phyloP scores from a whole-genome alignment of 2,888 invertebrate species.

The Netelia inedita region DNA sequence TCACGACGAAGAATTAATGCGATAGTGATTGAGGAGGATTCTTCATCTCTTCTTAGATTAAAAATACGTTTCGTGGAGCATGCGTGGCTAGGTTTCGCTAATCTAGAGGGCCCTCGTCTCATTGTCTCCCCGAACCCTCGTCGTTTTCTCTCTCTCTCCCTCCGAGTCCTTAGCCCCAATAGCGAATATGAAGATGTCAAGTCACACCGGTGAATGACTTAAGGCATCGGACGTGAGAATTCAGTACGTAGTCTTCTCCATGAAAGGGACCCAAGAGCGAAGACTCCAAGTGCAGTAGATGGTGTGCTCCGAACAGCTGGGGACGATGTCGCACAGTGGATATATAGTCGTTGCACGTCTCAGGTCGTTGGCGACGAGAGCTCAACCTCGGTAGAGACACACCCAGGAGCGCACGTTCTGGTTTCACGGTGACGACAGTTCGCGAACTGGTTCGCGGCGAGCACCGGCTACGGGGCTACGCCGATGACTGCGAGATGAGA shows the following conservation, averaged over 20 bases:
- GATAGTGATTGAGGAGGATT: background rate
- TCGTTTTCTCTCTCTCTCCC: too few species aligned
- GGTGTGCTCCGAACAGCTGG: constrained; percentile 35
- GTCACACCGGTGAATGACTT: background rate
- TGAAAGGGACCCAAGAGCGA: background rate
- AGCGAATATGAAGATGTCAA: background rate
- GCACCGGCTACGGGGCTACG: constrained; percentile 21
- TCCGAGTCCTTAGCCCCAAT: too few species aligned
- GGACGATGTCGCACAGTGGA: constrained; percentile 54
- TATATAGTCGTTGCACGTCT: constrained; percentile 60
- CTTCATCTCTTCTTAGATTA: background rate
- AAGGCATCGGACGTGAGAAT: too few species aligned
- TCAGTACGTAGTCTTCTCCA: background rate
- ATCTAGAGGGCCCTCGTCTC: too few species aligned
- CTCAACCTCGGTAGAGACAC: constrained; percentile 29
- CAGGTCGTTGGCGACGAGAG: constrained; percentile 8
- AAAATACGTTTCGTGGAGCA: too few species aligned
- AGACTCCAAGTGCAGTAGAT: background rate
- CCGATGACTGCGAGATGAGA: constrained; percentile 46
- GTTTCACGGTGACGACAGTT: constrained; percentile 64
- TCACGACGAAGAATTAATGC: background rate
- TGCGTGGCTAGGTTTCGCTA: too few species aligned
- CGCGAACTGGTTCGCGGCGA: constrained; percentile 53
- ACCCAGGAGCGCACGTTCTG: constrained; percentile 36
- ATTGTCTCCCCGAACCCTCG: too few species aligned